A percentile compares a stretch with the other conserved stretches of the same genome.
Conservation (phyloP, 1,140 invertebrate genomes). For the Carcinoscorpius rotundicauda region DNA sequence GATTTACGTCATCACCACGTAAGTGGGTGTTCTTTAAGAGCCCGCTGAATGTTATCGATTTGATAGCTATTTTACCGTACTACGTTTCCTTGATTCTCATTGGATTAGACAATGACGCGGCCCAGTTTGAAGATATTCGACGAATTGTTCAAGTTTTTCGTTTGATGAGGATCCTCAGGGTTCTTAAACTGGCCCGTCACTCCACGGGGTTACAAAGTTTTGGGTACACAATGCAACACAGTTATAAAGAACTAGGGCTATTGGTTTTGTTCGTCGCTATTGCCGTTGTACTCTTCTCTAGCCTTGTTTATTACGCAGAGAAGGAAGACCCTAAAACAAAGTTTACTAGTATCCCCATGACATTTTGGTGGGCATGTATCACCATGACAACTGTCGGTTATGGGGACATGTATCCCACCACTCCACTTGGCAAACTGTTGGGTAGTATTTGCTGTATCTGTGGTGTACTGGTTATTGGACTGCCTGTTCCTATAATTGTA, state of each 20-base stretch:
- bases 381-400: slow-evolving; percentile 87
- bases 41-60: slow-evolving; percentile 95
- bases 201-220: slow-evolving; percentile 96
- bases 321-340: slow-evolving; percentile 93
- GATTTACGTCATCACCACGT: slow-evolving; percentile 96
- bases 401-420: slow-evolving; percentile 95
- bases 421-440: slow-evolving; percentile 89
- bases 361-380: slow-evolving; percentile 41
- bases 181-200: slow-evolving; percentile 95
- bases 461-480: slow-evolving; percentile 99
- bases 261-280: slow-evolving; percentile 98
- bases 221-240: slow-evolving; percentile 95
- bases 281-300: slow-evolving; percentile 98
- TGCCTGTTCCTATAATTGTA: slow-evolving; percentile 43
- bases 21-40: slow-evolving; percentile 99
- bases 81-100: slow-evolving; percentile 90
- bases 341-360: slow-evolving; percentile 87
- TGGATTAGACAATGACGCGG: slow-evolving; percentile 50
- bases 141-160: slow-evolving; percentile 97
- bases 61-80: slow-evolving; percentile 97
- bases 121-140: slow-evolving; percentile 85
- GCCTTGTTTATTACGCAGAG: slow-evolving; percentile 97
- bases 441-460: slow-evolving; percentile 98
- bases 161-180: slow-evolving; percentile 97
- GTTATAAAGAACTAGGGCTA: slow-evolving; percentile 96